phyloP scores from a whole-genome alignment of 1,140 invertebrate species.

The Coelopa frigida region DNA sequence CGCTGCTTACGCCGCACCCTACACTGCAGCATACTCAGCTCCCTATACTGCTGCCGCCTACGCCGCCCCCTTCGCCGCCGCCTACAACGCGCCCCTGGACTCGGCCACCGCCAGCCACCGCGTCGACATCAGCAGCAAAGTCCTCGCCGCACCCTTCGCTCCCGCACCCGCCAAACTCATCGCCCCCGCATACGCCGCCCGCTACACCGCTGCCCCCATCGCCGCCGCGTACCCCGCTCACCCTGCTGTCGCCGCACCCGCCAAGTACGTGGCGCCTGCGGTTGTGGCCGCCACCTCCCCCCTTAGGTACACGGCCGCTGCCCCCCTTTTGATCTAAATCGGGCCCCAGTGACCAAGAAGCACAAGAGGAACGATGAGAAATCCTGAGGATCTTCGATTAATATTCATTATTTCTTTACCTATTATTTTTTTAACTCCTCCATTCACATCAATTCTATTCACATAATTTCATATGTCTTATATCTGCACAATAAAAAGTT shows the following conservation, averaged over 20 bases:
- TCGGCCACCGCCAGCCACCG: background rate
- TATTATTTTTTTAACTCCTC: too few relatives aligned
- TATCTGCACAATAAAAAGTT: too few relatives aligned
- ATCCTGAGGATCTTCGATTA: too few relatives aligned
- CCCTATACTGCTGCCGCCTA: slow-evolving; percentile 11
- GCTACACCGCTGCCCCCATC: background rate
- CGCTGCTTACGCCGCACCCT: background rate
- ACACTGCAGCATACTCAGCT: slow-evolving; percentile 4
- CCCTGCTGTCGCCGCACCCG: background rate
- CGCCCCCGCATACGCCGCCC: background rate
- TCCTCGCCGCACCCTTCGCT: slow-evolving; percentile 14
- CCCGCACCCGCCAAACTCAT: slow-evolving; percentile 5
- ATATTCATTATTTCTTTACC: too few relatives aligned
- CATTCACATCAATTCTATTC: too few relatives aligned
- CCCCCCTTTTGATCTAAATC: too few relatives aligned
- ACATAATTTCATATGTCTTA: too few relatives aligned
- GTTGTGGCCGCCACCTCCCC: too few relatives aligned
- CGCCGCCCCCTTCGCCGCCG: slow-evolving; percentile 17
- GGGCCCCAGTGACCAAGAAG: too few relatives aligned
- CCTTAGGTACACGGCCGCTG: too few relatives aligned
- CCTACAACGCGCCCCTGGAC: background rate
- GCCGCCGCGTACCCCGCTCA: slow-evolving; percentile 3
- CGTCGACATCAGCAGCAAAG: background rate
- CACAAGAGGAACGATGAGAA: too few relatives aligned
- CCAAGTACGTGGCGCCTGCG: slow-evolving; percentile 2